phyloP scores from a whole-genome alignment of 2,888 invertebrate genomes.

The Leptura quadrifasciata region DNA sequence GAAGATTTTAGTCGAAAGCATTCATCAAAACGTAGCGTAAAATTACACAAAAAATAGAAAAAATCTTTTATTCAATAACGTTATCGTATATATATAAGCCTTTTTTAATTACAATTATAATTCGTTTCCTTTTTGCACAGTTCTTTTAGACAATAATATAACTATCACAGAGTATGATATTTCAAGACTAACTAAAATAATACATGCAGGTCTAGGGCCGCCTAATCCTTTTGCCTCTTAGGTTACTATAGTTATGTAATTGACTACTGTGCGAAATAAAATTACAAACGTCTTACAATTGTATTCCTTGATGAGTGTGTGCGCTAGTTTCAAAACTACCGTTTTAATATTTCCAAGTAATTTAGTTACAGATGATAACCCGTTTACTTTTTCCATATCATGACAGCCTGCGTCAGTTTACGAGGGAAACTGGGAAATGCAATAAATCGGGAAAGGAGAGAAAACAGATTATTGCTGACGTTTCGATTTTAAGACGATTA shows the following conservation, averaged over 20 bases:
- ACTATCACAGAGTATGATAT: slow-evolving; percentile 57
- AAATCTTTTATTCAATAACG: slow-evolving; percentile 50
- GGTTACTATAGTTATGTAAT: slow-evolving; percentile 55
- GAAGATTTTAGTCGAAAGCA: slow-evolving; percentile 44
- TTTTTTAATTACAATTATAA: slow-evolving; percentile 52
- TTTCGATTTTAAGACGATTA: neutral
- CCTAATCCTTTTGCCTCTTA: slow-evolving; percentile 53
- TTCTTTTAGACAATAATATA: slow-evolving; percentile 56
- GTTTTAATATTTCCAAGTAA: neutral
- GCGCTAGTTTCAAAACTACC: slow-evolving; percentile 8
- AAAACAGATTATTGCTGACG: neutral
- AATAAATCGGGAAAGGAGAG: neutral
- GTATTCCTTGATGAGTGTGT: slow-evolving; percentile 24
- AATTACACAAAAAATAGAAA: slow-evolving; percentile 51
- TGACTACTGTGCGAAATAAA: slow-evolving; percentile 53
- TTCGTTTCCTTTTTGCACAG: slow-evolving; percentile 55
- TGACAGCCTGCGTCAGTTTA: neutral
- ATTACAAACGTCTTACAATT: neutral
- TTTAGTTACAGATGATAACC: neutral
- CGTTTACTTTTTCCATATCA: neutral
- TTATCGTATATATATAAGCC: slow-evolving; percentile 54
- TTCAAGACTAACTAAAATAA: slow-evolving; percentile 54
- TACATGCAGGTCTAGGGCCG: slow-evolving; percentile 49
- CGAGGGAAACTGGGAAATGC: neutral
- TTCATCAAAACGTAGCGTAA: slow-evolving; percentile 40